Percentiles rank a stretch among this genome's conserved stretches.
Conservation (phyloP, 2,113 vertebrate genomes). For the Myotis lucifugus region DNA sequence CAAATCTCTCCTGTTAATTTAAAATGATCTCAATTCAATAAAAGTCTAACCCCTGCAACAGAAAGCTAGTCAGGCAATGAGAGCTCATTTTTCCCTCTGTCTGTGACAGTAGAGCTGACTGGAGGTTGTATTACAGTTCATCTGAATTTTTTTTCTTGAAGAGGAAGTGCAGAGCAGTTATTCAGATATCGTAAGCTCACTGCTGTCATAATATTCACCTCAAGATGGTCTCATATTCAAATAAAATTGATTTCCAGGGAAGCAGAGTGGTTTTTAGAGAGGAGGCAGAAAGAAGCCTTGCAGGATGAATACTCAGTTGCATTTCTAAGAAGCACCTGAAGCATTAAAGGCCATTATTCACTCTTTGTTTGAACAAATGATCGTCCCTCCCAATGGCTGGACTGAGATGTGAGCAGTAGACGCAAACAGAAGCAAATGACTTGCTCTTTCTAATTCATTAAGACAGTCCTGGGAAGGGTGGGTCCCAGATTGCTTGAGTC, state of each 20-base stretch:
- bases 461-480: background rate
- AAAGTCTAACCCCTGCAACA: constrained; percentile 2
- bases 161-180: background rate
- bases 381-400: background rate
- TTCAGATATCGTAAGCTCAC: background rate
- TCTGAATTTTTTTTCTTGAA: background rate
- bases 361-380: background rate
- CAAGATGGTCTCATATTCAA: constrained; percentile 25
- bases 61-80: background rate
- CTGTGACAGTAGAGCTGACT: background rate
- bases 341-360: background rate
- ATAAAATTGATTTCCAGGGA: constrained; percentile 46
- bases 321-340: constrained; percentile 2
- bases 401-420: background rate
- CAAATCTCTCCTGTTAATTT: constrained; percentile 16
- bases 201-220: constrained; percentile 22
- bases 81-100: background rate
- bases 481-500: background rate
- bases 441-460: background rate
- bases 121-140: background rate
- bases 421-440: background rate
- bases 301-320: background rate
- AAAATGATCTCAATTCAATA: constrained; percentile 5
- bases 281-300: background rate
- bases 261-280: background rate